phyloP scores from a whole-genome alignment of 2,888 invertebrate species.

The Epinotia nisella region DNA sequence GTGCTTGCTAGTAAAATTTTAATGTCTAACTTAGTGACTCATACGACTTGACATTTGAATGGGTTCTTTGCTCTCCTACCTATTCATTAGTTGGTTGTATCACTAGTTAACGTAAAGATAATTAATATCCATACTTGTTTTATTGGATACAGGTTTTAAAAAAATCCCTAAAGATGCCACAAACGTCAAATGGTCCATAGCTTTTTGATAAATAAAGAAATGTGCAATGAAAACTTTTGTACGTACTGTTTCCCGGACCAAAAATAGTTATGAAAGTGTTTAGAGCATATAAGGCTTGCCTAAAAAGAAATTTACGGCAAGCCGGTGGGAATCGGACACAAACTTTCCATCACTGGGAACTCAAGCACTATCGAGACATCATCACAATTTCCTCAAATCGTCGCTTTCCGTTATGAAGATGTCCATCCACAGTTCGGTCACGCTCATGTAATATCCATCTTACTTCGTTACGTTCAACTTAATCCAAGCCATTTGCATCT shows the following conservation, averaged over 20 bases:
- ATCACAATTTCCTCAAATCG: conserved; percentile 41
- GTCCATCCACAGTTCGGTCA: conserved; percentile 52
- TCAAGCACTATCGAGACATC: conserved; percentile 32
- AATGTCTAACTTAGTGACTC: conserved; percentile 82
- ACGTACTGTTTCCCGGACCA: too few relatives aligned
- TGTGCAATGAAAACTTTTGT: background rate
- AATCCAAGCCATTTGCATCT: conserved; percentile 75
- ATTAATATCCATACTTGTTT: conserved; percentile 5
- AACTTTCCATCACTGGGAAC: conserved; percentile 12
- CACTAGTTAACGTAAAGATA: conserved; percentile 18
- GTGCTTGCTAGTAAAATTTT: conserved; percentile 78
- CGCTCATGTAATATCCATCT: conserved; percentile 57
- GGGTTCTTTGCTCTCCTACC: conserved; percentile 66
- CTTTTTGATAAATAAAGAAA: background rate
- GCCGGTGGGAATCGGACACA: too few relatives aligned
- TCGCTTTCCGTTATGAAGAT: conserved; percentile 38
- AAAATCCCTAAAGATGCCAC: background rate
- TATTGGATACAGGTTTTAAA: background rate
- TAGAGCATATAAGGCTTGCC: too few relatives aligned
- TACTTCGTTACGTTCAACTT: conserved; percentile 67
- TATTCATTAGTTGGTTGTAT: conserved; percentile 53
- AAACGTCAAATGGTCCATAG: background rate
- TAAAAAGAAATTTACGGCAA: too few relatives aligned
- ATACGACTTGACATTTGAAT: conserved; percentile 71
- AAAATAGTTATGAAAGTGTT: too few relatives aligned